These are phyloP conservation scores for Rhea americana DNA, from an alignment of 2,113 vertebrate species.

Conservation along the genomic window DNA sequence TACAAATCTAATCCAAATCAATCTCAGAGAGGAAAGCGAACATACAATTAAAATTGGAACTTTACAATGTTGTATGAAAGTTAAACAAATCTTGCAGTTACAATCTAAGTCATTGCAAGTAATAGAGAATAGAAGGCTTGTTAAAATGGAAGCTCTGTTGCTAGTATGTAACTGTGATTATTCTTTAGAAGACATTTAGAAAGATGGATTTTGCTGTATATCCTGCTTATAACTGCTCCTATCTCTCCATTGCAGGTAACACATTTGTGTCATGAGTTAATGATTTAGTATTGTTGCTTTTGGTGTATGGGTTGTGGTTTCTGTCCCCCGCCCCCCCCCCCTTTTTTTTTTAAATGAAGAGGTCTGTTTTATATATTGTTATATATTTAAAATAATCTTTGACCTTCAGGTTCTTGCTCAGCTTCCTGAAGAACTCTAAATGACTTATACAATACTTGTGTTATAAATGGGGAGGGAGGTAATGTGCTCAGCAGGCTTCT, in stretches of 20 bases:
- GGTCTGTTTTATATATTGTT: not conserved
- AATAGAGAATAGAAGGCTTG: no score
- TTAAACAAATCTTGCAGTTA: not conserved
- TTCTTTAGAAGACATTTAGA: not conserved
- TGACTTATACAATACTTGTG: not conserved
- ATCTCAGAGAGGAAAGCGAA: not conserved
- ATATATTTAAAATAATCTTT: not conserved
- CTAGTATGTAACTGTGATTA: not conserved
- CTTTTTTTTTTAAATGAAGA: not conserved
- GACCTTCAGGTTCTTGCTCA: not conserved
- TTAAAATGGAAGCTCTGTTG: not conserved
- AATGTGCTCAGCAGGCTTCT: not conserved
- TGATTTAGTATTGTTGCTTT: not conserved
- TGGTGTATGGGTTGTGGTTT: not conserved
- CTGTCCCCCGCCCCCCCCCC: no score
- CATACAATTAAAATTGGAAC: not conserved
- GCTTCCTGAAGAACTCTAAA: not conserved
- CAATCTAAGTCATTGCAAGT: not conserved
- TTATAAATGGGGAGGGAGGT: not conserved
- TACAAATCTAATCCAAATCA: not conserved
- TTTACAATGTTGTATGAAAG: not conserved
- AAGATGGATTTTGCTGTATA: not conserved
- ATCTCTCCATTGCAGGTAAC: not conserved
- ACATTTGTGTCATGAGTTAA: not conserved
- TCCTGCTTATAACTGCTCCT: not conserved